Evolutionary conservation across 2,888 invertebrate species (phyloP).

Genomic region (Osmoderma eremita): DNA sequence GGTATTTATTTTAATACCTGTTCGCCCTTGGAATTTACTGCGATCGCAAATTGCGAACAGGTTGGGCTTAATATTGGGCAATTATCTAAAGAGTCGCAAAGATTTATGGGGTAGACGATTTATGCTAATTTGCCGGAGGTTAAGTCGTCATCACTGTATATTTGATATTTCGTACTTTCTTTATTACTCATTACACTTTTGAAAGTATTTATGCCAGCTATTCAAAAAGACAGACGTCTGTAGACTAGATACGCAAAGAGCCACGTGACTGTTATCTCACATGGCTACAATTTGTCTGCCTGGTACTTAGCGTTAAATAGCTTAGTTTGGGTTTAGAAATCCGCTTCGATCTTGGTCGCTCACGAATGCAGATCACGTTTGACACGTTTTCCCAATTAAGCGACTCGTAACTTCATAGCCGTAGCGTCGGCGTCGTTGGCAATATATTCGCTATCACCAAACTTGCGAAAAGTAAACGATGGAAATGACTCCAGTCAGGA

Average conservation of each 20-base stretch:
- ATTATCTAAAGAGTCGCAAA: constrained; percentile 6
- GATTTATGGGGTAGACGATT: neutral
- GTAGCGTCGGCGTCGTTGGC: constrained; percentile 21
- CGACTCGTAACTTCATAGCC: constrained; percentile 38
- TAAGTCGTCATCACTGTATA: too few relatives aligned
- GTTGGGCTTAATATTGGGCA: neutral
- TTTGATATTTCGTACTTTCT: too few relatives aligned
- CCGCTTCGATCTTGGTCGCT: constrained; percentile 48
- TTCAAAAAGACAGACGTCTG: neutral
- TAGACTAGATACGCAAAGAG: neutral
- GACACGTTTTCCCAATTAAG: constrained; percentile 61
- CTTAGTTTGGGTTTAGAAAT: constrained; percentile 55
- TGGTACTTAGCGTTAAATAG: constrained; percentile 51
- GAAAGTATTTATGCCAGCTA: too few relatives aligned
- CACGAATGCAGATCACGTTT: constrained; percentile 60
- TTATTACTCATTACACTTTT: too few relatives aligned
- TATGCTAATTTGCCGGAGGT: too few relatives aligned
- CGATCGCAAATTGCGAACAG: constrained; percentile 6
- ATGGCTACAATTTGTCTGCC: neutral
- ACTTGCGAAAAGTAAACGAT: too few relatives aligned
- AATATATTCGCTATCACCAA: neutral
- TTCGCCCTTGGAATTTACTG: constrained; percentile 3
- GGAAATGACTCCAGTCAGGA: too few relatives aligned
- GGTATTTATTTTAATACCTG: constrained; percentile 25
- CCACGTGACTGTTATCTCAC: neutral